These are phyloP conservation scores for Ochotona curzoniae DNA, from an alignment of 2,113 vertebrate genomes.

Conservation along the genomic window DNA sequence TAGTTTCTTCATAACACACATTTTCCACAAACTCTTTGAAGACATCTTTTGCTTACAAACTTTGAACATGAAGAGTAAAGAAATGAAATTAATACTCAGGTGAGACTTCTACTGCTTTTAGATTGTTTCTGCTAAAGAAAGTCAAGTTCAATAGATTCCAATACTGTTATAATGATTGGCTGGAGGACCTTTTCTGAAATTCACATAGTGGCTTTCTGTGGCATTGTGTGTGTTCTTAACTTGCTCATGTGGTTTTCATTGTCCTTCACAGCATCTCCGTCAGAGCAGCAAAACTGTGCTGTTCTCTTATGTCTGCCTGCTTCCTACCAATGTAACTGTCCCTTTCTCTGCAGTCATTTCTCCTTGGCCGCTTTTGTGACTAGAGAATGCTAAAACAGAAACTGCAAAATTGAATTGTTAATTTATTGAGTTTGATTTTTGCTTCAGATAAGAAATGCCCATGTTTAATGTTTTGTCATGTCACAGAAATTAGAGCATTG, in stretches of 20 bases:
- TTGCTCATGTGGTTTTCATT: background rate
- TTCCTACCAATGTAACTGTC: background rate
- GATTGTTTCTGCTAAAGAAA: slow-evolving; percentile 15
- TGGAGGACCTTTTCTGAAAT: slow-evolving; percentile 19
- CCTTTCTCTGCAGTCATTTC: background rate
- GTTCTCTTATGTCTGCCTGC: background rate
- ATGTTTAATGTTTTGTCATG: background rate
- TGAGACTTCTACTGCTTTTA: background rate
- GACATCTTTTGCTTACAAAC: background rate
- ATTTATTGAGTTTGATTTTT: background rate
- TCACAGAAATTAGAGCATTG: background rate
- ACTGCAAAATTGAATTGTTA: background rate
- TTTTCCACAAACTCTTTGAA: too few species aligned
- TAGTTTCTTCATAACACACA: too few species aligned
- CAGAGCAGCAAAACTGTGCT: background rate
- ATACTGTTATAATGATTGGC: background rate
- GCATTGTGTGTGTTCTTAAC: background rate
- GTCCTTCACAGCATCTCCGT: background rate
- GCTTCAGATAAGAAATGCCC: background rate
- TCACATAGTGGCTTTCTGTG: background rate
- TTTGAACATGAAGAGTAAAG: background rate
- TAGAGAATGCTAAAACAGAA: slow-evolving; percentile 4
- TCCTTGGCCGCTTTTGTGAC: background rate
- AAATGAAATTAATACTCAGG: background rate
- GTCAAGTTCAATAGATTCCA: background rate